Conservation (phyloP, 2,113 vertebrate species). For the Pogona vitticeps region DNA sequence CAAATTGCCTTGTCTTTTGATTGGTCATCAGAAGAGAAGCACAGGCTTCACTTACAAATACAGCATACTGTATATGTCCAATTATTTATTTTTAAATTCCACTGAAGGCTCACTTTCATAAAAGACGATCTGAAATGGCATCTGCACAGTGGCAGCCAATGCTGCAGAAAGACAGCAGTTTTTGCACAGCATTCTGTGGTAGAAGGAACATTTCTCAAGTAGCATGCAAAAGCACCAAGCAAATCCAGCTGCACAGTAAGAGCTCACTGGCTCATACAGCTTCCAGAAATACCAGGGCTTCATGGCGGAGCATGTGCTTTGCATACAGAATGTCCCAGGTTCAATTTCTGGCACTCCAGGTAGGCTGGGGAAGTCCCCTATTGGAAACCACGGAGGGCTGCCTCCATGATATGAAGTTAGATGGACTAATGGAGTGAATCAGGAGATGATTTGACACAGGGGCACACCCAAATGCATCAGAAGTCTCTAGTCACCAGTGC, state of each 20-base stretch:
- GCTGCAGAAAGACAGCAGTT: not conserved
- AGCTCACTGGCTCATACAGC: not conserved
- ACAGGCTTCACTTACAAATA: no score
- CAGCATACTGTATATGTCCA: no score
- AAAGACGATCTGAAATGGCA: not conserved
- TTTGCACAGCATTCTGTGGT: no score
- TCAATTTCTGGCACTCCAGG: not conserved
- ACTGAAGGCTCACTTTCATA: not conserved
- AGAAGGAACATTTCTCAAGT: not conserved
- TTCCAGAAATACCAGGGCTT: not conserved
- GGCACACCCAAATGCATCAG: not conserved
- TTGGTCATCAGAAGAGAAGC: no score
- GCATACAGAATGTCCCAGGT: no score
- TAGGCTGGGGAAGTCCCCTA: not conserved
- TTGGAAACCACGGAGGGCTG: not conserved
- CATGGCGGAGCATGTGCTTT: not conserved
- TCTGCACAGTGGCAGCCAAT: not conserved
- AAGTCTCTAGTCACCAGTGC: not conserved
- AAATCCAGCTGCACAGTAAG: not conserved
- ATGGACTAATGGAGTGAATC: not conserved
- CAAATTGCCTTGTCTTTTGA: no score
- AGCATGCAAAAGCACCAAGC: not conserved
- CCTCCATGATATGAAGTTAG: not conserved
- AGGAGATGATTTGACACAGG: not conserved
- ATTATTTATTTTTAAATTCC: no score